Percentiles rank a stretch among this genome's conserved stretches.
phyloP scores from a whole-genome alignment of 2,113 vertebrate genomes.

The Atrichornis clamosus region DNA sequence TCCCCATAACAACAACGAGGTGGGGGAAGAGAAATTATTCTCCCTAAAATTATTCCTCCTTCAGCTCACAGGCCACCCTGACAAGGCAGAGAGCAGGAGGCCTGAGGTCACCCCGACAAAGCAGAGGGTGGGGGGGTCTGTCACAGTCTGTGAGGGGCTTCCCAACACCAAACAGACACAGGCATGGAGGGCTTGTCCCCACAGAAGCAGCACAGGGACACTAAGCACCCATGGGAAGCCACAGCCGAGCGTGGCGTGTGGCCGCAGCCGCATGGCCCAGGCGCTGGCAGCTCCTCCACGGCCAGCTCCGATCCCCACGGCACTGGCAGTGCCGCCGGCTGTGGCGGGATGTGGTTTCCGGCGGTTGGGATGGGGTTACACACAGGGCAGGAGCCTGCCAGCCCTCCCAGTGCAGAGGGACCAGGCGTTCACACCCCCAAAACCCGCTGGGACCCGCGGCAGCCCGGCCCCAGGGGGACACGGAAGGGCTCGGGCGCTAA shows the following conservation, averaged over 20 bases:
- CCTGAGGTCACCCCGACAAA: not conserved
- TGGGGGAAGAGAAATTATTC: not conserved
- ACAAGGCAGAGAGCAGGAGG: not conserved
- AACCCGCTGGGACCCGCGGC: accelerated
- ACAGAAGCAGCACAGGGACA: accelerated
- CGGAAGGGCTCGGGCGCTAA: not conserved
- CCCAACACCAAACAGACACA: not conserved
- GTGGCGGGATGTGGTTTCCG: not conserved
- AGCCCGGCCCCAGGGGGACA: not conserved
- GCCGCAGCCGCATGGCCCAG: not conserved
- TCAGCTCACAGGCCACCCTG: not conserved
- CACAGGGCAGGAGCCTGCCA: not conserved
- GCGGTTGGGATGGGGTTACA: not conserved
- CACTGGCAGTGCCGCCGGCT: not conserved
- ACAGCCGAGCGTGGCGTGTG: not conserved
- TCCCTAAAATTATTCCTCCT: not conserved
- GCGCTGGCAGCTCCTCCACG: not conserved
- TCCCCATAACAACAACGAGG: not conserved
- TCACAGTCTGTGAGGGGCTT: not conserved
- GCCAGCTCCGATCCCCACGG: not conserved
- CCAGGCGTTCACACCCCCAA: not conserved
- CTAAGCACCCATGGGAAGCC: not conserved
- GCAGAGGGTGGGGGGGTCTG: too few species aligned
- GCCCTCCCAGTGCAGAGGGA: not conserved
- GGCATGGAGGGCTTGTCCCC: not conserved